Evolutionary conservation across 2,888 invertebrate species (phyloP).

Genomic region (Athetis lepigone): DNA sequence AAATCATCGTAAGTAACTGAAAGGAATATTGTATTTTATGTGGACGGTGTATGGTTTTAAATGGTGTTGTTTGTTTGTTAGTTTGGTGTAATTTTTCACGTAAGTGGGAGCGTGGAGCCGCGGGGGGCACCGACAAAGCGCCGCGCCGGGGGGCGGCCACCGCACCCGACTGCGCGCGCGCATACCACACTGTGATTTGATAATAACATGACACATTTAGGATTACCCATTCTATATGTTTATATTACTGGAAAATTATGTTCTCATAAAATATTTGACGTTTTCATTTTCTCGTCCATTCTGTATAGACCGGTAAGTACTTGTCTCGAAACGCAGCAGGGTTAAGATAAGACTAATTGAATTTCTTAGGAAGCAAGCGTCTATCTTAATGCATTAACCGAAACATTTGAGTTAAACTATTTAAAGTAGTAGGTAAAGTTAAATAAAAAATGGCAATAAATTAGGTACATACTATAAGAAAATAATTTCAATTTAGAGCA

Average conservation of each 20-base stretch:
- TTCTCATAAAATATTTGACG: constrained; percentile 42
- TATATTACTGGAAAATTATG: constrained; percentile 57
- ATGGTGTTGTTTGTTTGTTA: constrained; percentile 27
- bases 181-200: constrained; percentile 74
- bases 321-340: not conserved
- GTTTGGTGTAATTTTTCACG: constrained; percentile 82
- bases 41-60: constrained; percentile 42
- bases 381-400: not conserved
- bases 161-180: constrained; percentile 75
- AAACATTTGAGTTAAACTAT: too few species aligned
- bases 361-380: not conserved
- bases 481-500: not conserved
- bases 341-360: not conserved
- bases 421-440: not conserved
- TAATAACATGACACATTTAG: constrained; percentile 80
- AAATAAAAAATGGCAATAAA: constrained; percentile 4
- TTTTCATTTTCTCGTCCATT: constrained; percentile 28
- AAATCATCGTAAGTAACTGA: constrained; percentile 45
- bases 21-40: constrained; percentile 51
- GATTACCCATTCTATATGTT: constrained; percentile 71
- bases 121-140: constrained; percentile 87
- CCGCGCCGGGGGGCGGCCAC: constrained; percentile 80
- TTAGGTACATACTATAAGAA: not conserved
- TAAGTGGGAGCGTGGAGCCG: constrained; percentile 76
- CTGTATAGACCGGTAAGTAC: not conserved